Evolutionary conservation across 1,140 invertebrate species (phyloP), one percentile per base, ranked within the genome.

Genomic region (Drosophila santomea): DNA sequence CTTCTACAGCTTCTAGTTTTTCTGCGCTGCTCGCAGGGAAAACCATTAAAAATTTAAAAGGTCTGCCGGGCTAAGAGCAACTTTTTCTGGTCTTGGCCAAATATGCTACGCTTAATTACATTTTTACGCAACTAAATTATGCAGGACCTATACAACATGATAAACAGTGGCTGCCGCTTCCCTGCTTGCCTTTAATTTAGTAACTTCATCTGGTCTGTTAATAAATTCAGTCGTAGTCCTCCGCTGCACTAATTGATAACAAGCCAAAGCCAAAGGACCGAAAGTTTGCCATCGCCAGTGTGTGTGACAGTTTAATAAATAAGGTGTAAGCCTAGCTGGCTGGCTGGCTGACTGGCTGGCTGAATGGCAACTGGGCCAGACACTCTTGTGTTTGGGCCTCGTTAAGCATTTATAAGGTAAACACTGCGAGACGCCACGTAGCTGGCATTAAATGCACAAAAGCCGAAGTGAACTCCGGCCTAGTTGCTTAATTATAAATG

Each of bases 401-500:
- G 84, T 89, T 89, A 89, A 84, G 69, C 78, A 89, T 89, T 89
- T 89, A 89, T 89, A 84, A 89, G 80, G 84, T 80, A 84, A 80
- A 80, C 80, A 84, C 11, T 15, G 51, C 39, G 73, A 74, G 36
- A 61, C 48, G 56, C 68, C 78, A 85, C 81, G 78, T 75, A 86
- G 83, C 48, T 20, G 47, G 83, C 79, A 88, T 86, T 86, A 86
- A 83, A 74, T 80, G 83, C 79, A 86, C 69, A 86, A 82, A 88
- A 79, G 79, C 75, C 59, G 69, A 72, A 68, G 68, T 74, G 72
- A 51, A 75, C 80, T 89, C 83, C 68, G 82, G 85, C 80, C 74
- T 74, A 84, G 64, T 89, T 84, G 80, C 84, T 89, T 89, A 89
- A 89, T 89, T 89, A 89, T 89, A 89, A 89, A 89, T 89, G 84